These are phyloP conservation scores for Zaprionus tsacasi DNA, from an alignment of 1,140 invertebrate genomes.

Conservation along the genomic window DNA sequence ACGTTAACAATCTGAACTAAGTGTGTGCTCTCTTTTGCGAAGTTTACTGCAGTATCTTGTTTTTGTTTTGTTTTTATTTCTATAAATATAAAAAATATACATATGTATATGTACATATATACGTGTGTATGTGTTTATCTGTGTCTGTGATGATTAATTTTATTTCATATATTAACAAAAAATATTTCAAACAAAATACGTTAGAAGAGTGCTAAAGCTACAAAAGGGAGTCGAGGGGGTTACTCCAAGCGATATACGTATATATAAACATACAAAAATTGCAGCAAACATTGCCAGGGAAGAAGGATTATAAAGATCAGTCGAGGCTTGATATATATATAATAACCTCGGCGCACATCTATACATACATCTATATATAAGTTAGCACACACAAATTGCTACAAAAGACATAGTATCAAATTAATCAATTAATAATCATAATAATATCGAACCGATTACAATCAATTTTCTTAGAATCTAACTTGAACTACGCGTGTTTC, in stretches of 20 bases:
- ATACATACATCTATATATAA: conserved; percentile 32
- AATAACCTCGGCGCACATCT: conserved; percentile 35
- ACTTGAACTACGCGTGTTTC: conserved; percentile 53
- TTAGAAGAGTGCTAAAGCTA: conserved; percentile 55
- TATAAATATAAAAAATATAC: conserved; percentile 75
- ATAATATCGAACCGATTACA: conserved; percentile 39
- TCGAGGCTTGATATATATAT: conserved; percentile 21
- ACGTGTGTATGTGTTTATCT: conserved; percentile 49
- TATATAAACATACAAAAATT: conserved; percentile 47
- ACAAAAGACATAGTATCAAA: conserved; percentile 6
- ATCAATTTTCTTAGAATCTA: conserved; percentile 58
- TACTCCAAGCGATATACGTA: conserved; percentile 3
- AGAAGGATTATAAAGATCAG: conserved; percentile 32
- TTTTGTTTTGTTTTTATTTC: conserved; percentile 43
- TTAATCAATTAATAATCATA: conserved; percentile 44
- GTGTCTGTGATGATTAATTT: conserved; percentile 47
- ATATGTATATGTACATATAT: conserved; percentile 46
- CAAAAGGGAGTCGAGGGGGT: conserved; percentile 34
- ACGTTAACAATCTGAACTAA: conserved; percentile 37
- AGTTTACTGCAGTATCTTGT: background rate
- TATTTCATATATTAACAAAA: conserved; percentile 55
- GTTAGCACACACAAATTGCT: conserved; percentile 25
- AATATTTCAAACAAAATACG: conserved; percentile 48
- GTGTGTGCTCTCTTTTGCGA: conserved; percentile 36
- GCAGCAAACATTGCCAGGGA: conserved; percentile 41